Evolutionary conservation across 1,140 invertebrate genomes (phyloP).

Genomic region (Zeugodacus cucurbitae): DNA sequence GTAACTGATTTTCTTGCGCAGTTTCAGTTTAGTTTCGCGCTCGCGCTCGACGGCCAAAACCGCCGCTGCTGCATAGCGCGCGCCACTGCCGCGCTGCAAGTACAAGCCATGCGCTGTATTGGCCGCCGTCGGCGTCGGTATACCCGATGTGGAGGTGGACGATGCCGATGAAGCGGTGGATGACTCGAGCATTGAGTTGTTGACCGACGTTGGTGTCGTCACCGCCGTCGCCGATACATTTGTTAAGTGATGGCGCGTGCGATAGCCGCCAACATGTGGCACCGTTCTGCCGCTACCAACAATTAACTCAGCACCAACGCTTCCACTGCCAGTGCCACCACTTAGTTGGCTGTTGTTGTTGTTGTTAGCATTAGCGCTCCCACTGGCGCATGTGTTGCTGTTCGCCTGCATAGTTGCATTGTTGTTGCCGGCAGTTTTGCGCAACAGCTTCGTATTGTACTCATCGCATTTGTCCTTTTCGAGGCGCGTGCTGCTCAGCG

Average conservation of each 20-base stretch:
- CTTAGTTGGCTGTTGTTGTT: slow-evolving; percentile 42
- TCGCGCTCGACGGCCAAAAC: not conserved
- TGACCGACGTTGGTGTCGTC: not conserved
- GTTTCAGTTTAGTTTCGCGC: slow-evolving; percentile 50
- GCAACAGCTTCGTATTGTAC: slow-evolving; percentile 61
- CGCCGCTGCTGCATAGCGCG: slow-evolving; percentile 35
- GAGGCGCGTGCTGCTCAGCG: slow-evolving; percentile 60
- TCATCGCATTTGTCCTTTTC: slow-evolving; percentile 64
- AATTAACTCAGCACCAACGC: not conserved
- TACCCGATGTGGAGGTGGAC: slow-evolving; percentile 61
- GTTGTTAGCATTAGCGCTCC: not conserved
- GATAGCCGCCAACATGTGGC: slow-evolving; percentile 35
- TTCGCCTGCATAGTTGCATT: slow-evolving; percentile 43
- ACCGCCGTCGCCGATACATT: slow-evolving; percentile 50
- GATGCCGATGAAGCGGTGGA: slow-evolving; percentile 55
- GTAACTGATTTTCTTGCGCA: slow-evolving; percentile 64
- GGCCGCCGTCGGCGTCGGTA: slow-evolving; percentile 56
- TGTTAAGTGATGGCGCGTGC: slow-evolving; percentile 49
- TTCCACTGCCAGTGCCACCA: not conserved
- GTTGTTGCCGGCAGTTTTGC: slow-evolving; percentile 53
- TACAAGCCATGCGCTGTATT: slow-evolving; percentile 46
- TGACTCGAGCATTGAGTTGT: slow-evolving; percentile 48
- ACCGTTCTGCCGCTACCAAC: not conserved
- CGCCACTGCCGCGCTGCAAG: slow-evolving; percentile 48
- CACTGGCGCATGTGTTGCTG: not conserved